Conservation (phyloP, 2,888 invertebrate species). For the Dendrolimus houi region DNA sequence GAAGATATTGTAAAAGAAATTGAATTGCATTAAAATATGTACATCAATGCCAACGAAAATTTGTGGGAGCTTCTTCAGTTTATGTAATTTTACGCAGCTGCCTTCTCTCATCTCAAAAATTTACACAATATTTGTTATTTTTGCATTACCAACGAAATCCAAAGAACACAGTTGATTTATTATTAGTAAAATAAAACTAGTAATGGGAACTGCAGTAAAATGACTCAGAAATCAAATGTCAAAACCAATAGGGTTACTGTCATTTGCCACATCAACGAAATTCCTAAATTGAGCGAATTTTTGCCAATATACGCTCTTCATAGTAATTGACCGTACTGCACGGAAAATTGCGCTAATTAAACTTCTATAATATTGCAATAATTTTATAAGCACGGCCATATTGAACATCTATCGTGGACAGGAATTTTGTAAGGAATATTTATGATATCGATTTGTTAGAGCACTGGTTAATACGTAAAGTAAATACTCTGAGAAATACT, state of each 20-base stretch:
- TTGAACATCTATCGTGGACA: conserved; percentile 53
- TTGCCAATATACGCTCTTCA: conserved; percentile 18
- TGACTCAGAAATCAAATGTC: conserved; percentile 69
- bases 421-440: conserved; percentile 16
- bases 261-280: conserved; percentile 70
- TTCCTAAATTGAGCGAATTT: conserved; percentile 13
- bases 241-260: conserved; percentile 55
- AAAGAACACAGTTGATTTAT: no score
- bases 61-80: no score
- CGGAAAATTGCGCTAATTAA: not conserved
- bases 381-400: conserved; percentile 65
- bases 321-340: not conserved
- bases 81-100: no score
- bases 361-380: conserved; percentile 18
- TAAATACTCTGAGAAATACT: conserved; percentile 31
- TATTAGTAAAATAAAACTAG: not conserved
- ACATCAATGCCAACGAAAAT: no score
- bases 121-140: no score
- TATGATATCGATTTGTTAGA: conserved; percentile 3
- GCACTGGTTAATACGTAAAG: conserved; percentile 11
- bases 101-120: no score
- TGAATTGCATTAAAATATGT: no score
- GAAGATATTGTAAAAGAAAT: no score
- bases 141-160: no score
- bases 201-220: conserved; percentile 32